Evolutionary conservation across 2,113 vertebrate species (phyloP).

Genomic region (Elephas maximus): DNA sequence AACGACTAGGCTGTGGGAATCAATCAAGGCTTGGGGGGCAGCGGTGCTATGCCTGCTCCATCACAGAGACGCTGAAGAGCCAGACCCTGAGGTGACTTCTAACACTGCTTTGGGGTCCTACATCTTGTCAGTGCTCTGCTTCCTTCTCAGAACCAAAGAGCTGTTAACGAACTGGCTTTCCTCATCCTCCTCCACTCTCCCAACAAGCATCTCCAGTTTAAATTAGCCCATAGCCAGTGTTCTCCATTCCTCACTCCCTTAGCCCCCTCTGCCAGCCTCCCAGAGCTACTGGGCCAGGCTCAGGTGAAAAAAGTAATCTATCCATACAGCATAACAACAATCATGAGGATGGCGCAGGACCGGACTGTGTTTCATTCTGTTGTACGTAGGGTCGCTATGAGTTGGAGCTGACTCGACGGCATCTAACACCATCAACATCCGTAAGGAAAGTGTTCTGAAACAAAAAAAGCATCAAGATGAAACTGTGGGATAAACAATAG

Average conservation of each 20-base stretch:
- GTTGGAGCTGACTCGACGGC: no score
- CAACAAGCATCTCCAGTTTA: background rate
- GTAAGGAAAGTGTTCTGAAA: background rate
- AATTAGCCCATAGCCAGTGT: background rate
- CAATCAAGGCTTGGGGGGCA: background rate
- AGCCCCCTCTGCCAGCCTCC: background rate
- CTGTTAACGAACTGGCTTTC: background rate
- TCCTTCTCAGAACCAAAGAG: constrained; percentile 36
- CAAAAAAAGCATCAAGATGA: constrained; percentile 3
- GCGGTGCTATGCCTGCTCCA: background rate
- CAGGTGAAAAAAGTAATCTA: background rate
- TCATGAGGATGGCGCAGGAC: no score
- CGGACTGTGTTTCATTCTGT: no score
- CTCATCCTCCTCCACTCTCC: background rate
- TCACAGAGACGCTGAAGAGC: background rate
- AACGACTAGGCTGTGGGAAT: constrained; percentile 7
- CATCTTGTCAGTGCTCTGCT: background rate
- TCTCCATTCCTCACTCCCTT: background rate
- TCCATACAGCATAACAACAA: background rate
- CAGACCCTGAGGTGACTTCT: background rate
- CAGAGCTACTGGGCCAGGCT: background rate
- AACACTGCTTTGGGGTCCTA: background rate
- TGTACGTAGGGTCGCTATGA: no score
- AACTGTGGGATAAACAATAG: background rate
- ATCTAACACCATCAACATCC: no score